Evolutionary conservation across 2,888 invertebrate species (phyloP).

Genomic region (Rhorus exstirpatorius): DNA sequence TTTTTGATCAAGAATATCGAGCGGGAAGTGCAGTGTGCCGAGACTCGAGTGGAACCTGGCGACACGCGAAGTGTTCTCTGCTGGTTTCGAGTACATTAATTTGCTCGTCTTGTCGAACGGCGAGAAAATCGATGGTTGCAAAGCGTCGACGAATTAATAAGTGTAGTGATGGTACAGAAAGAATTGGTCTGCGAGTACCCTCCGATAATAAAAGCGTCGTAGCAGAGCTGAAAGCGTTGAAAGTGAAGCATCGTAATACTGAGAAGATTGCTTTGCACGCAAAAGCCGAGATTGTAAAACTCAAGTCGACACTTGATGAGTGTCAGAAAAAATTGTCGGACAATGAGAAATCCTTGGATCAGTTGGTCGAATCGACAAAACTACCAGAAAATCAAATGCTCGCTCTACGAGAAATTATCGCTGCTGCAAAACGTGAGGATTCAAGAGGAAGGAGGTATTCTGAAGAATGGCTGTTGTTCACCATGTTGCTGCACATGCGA

Average conservation of each 20-base stretch:
- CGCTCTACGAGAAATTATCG: slow-evolving; percentile 59
- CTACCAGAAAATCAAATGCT: too few species aligned
- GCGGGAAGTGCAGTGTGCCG: slow-evolving; percentile 29
- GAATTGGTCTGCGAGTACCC: slow-evolving; percentile 28
- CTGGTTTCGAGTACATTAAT: slow-evolving; percentile 33
- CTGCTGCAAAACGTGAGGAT: slow-evolving; percentile 59
- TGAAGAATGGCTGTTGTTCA: slow-evolving; percentile 21
- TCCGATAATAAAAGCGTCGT: slow-evolving; percentile 28
- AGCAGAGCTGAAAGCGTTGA: slow-evolving; percentile 13
- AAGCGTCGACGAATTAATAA: slow-evolving; percentile 39
- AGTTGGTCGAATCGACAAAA: slow-evolving; percentile 3
- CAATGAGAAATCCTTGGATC: slow-evolving; percentile 22
- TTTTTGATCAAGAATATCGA: slow-evolving; percentile 24
- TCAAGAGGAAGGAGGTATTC: slow-evolving; percentile 59
- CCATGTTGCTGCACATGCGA: too few species aligned
- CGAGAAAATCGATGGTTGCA: slow-evolving; percentile 42
- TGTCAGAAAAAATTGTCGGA: slow-evolving; percentile 11
- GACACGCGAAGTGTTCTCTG: slow-evolving; percentile 31
- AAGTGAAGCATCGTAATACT: slow-evolving; percentile 16
- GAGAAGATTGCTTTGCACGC: slow-evolving; percentile 21
- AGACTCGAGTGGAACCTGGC: slow-evolving; percentile 43
- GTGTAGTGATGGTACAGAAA: slow-evolving; percentile 4
- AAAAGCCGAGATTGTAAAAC: slow-evolving; percentile 27
- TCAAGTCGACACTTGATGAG: slow-evolving; percentile 8
- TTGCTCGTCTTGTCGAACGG: slow-evolving; percentile 47